Percentiles rank a stretch among this genome's conserved stretches.
phyloP scores from a whole-genome alignment of 2,113 vertebrate species.

The Dicerorhinus sumatrensis region DNA sequence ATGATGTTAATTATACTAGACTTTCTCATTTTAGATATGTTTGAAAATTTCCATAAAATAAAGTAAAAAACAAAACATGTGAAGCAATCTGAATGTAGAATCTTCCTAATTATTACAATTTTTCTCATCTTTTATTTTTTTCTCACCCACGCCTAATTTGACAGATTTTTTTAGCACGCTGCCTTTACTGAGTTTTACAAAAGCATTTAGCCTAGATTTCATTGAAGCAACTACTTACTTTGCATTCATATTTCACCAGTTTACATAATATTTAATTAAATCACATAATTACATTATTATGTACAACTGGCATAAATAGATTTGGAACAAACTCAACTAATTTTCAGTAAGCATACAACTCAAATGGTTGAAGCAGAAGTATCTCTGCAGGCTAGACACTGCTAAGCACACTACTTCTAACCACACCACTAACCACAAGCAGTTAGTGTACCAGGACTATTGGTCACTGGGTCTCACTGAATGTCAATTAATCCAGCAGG shows the following conservation, averaged over 20 bases:
- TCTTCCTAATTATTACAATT: conserved; percentile 49
- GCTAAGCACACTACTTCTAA: not conserved
- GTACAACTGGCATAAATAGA: conserved; percentile 54
- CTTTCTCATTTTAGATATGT: conserved; percentile 55
- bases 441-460: not conserved
- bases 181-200: conserved; percentile 25
- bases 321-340: conserved; percentile 54
- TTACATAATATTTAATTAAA: conserved; percentile 67
- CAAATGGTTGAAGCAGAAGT: conserved; percentile 2
- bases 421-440: not conserved
- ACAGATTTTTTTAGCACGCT: conserved; percentile 51
- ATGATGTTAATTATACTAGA: conserved; percentile 26
- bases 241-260: conserved; percentile 41
- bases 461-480: not conserved
- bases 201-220: conserved; percentile 43
- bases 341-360: conserved; percentile 24
- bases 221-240: conserved; percentile 30
- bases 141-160: not conserved
- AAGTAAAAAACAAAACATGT: not conserved
- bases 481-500: not conserved
- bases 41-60: conserved; percentile 27
- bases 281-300: conserved; percentile 49
- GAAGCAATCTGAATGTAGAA: conserved; percentile 31
- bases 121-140: conserved; percentile 10
- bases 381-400: not conserved